A percentile compares a stretch with the other conserved stretches of the same genome.
phyloP scores from a whole-genome alignment of 1,140 invertebrate species.

The Sycobia sp. region DNA sequence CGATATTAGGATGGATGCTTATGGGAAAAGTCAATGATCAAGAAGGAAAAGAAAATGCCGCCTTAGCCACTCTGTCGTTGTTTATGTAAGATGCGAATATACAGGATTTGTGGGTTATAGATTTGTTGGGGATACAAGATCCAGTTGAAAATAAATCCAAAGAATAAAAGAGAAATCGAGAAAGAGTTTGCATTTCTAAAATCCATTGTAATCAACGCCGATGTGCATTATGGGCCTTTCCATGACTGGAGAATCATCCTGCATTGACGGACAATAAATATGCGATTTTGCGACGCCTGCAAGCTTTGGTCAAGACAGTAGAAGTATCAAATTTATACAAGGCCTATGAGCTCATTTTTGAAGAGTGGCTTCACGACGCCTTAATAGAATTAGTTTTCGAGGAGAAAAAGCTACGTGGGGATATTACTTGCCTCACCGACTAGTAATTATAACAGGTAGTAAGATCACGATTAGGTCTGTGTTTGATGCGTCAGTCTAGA shows the following conservation, averaged over 20 bases:
- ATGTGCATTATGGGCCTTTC: not conserved
- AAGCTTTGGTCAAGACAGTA: too few relatives aligned
- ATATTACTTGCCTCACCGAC: too few relatives aligned
- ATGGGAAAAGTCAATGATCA: too few relatives aligned
- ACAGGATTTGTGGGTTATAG: not conserved
- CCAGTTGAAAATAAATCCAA: not conserved
- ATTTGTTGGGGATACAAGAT: too few relatives aligned
- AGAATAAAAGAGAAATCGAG: not conserved
- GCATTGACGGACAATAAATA: too few relatives aligned
- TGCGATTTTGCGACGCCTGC: too few relatives aligned
- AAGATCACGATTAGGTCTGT: constrained; percentile 36
- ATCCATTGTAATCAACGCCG: not conserved
- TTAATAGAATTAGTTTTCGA: not conserved
- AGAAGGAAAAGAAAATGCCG: too few relatives aligned
- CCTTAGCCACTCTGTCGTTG: too few relatives aligned
- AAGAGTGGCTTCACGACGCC: not conserved
- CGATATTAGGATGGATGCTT: too few relatives aligned
- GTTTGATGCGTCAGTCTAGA: constrained; percentile 34
- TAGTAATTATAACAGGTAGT: constrained; percentile 18
- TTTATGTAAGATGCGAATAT: too few relatives aligned
- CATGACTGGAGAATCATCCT: too few relatives aligned
- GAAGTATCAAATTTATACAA: too few relatives aligned
- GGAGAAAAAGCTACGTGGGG: not conserved
- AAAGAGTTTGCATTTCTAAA: not conserved
- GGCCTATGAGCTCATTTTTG: not conserved